Conservation (phyloP, 2,797 vertebrate species). For the Pelochelys cantorii region DNA sequence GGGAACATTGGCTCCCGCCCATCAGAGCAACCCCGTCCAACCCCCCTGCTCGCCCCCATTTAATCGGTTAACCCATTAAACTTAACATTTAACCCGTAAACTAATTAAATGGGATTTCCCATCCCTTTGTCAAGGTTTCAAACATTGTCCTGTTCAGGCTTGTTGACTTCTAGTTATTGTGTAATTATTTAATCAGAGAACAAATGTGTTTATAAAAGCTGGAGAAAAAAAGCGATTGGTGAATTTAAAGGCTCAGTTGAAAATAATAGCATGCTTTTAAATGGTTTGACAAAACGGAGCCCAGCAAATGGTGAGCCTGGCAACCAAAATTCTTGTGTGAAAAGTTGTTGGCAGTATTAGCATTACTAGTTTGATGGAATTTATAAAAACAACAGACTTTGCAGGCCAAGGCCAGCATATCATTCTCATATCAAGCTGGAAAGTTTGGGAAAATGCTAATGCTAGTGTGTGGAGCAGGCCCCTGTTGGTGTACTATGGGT, state of each 20-base stretch:
- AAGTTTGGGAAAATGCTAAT: neutral
- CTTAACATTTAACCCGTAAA: too few relatives aligned
- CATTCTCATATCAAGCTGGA: neutral
- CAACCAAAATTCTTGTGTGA: neutral
- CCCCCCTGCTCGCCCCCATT: too few relatives aligned
- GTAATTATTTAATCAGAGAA: neutral
- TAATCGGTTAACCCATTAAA: too few relatives aligned
- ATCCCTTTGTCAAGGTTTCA: neutral
- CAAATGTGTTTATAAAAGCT: neutral
- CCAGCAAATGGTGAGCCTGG: neutral
- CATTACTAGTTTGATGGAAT: neutral
- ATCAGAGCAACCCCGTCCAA: too few relatives aligned
- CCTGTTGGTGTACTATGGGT: accelerated
- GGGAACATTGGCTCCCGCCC: too few relatives aligned
- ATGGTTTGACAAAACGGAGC: neutral
- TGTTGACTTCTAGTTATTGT: neutral
- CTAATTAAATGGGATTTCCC: too few relatives aligned
- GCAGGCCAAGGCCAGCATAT: neutral
- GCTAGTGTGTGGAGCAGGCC: neutral
- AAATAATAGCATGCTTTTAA: neutral
- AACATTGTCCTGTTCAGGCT: neutral
- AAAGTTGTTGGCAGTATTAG: neutral
- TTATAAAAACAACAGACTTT: neutral
- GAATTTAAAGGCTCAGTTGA: neutral
- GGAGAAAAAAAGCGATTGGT: neutral